Percentiles rank a stretch among this genome's conserved stretches.
phyloP scores from a whole-genome alignment of 1,140 invertebrate species.

The Aphelenchoides avenae region DNA sequence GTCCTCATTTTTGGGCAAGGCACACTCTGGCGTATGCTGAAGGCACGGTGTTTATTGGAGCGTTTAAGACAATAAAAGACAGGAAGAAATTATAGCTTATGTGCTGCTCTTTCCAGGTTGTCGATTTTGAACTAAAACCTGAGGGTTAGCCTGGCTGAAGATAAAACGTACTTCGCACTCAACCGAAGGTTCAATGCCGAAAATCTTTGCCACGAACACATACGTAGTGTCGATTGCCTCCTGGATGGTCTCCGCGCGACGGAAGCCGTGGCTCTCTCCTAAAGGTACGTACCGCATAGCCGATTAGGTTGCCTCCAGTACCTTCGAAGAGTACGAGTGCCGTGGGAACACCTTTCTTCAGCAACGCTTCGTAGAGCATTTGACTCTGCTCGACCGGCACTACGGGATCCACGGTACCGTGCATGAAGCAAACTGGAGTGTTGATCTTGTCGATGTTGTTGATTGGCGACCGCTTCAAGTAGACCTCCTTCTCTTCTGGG shows the following conservation, averaged over 20 bases:
- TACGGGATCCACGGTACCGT: constrained; percentile 18
- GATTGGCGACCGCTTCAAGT: constrained; percentile 17
- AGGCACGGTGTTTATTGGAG: too few species aligned
- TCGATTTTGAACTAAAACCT: too few species aligned
- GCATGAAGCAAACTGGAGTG: constrained; percentile 25
- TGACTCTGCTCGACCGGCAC: constrained; percentile 20
- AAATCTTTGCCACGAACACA: constrained; percentile 15
- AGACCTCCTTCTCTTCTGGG: constrained; percentile 13
- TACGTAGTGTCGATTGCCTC: constrained; percentile 16
- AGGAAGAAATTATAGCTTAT: too few species aligned
- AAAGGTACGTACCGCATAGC: background rate
- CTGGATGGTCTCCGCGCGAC: constrained; percentile 12
- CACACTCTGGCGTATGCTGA: too few species aligned
- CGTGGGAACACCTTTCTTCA: constrained; percentile 10
- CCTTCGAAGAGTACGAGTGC: constrained; percentile 14
- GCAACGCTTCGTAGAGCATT: constrained; percentile 9
- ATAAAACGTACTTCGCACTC: too few species aligned
- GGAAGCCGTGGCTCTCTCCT: constrained; percentile 20
- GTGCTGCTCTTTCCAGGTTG: too few species aligned
- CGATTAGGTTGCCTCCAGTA: background rate
- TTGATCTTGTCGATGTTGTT: constrained; percentile 26
- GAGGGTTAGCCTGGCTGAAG: too few species aligned
- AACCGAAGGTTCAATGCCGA: too few species aligned
- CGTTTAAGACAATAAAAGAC: too few species aligned
- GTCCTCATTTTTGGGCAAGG: too few species aligned